Evolutionary conservation across 2,888 invertebrate genomes (phyloP), one percentile per base, ranked within the genome.

Genomic region (Lapara coniferarum): DNA sequence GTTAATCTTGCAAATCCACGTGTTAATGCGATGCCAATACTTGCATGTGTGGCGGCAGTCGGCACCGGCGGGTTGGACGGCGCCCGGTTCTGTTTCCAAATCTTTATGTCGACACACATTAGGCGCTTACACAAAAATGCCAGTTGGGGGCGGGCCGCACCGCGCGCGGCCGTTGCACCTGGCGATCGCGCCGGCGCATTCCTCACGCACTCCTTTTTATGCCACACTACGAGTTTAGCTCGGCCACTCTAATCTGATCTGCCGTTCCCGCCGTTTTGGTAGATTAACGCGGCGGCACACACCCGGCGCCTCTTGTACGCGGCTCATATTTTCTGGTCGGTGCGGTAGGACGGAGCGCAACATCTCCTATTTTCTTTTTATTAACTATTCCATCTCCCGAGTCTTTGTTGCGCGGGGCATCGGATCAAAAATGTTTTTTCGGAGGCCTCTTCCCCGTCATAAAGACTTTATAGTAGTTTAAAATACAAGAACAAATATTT

Each of bases 191-290:
- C 81, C 86, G 84, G 87, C 89, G 88, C 92, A 92, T 93, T 92
- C 93, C 91, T 88, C 88, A 92, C 91, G 89, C 92, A 92, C 92
- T 91, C 91, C 91, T 91, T 93, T 91, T 92, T 91, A 90, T 90
- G 84, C 87, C 85, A 87, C 86, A 87, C 86, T 86, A 86, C 88
- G 81, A 88, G 85, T 85, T 85, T 84, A 89, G 82, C 79, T 84
- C 85, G 81, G 83, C 90, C 90, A 84, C 74, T 82, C 77, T 87
- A 85, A 81, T 76, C 80, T 82, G 88, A 83, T 70, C 85, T 75
- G 71, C 77, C 74, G 70, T 66, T 75, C 69, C 77, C 81, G 76
- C 79, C 78, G 73, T 58, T 72, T 71, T 81, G 78, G 78, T 81
- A 78, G 63, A 63, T 63, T 63, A 63, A 12, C 49, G 63, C 63